These are phyloP conservation scores for Poeciliopsis gracilis DNA, from an alignment of 2,797 vertebrate genomes.

Conservation along the genomic window DNA sequence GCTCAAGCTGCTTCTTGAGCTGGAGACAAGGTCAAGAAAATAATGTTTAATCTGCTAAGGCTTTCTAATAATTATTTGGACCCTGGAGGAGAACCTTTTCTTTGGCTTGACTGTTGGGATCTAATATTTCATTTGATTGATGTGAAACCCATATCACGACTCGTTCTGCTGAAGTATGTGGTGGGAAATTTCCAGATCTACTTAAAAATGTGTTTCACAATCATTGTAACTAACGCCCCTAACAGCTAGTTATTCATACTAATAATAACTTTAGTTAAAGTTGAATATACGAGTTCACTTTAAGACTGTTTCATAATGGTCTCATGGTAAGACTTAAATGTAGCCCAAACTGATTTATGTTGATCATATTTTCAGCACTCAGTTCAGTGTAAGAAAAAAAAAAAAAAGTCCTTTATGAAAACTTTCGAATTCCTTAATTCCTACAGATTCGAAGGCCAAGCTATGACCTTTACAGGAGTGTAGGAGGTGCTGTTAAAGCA, in stretches of 20 bases:
- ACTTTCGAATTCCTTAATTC: conserved; percentile 25
- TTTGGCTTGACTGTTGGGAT: conserved; percentile 69
- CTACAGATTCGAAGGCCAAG: conserved; percentile 50
- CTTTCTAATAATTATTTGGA: conserved; percentile 76
- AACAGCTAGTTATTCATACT: background rate
- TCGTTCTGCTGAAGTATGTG: conserved; percentile 39
- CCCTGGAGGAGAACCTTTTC: conserved; percentile 72
- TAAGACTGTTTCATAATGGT: background rate
- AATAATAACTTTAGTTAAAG: background rate
- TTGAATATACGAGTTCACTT: background rate
- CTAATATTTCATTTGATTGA: conserved; percentile 75
- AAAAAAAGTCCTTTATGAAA: background rate
- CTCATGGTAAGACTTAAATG: background rate
- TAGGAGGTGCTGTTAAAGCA: conserved; percentile 67
- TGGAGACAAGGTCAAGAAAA: conserved; percentile 75
- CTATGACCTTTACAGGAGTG: conserved; percentile 60
- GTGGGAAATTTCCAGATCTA: conserved; percentile 51
- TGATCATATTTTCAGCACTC: background rate
- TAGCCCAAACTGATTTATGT: background rate
- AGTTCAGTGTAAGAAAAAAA: background rate
- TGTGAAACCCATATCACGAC: conserved; percentile 57
- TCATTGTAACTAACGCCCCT: background rate
- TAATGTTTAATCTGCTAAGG: conserved; percentile 76
- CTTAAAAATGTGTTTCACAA: conserved; percentile 36
- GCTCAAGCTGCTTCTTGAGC: conserved; percentile 64